Evolutionary conservation across 2,797 vertebrate species (phyloP), one percentile per base, ranked within the genome.

Genomic region (Alfaro cultratus): DNA sequence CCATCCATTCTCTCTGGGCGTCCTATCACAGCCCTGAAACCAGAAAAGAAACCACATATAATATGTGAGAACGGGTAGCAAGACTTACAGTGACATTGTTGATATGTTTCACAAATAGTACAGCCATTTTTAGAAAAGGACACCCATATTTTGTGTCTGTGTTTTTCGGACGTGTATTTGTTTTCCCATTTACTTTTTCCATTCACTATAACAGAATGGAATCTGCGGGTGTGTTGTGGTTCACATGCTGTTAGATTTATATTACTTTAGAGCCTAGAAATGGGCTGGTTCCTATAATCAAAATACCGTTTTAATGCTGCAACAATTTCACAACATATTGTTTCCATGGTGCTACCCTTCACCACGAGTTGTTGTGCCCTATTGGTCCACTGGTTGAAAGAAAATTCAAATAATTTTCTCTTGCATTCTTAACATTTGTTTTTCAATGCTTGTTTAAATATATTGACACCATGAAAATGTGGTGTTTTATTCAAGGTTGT

Each of bases 1-100:
- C 87, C 80, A 13, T 97, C 96, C 97, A 97, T 97, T 62, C 76
- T 84, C 55, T 60, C 78, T 31, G 68, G 55, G 4, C 74, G 41
- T 73, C 74, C 75, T 60, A 73, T 82, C 57, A 18, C 45, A 53
- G 74, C 81, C 64, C 31, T 41, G 60, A 68, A 46, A 74, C 75
- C 80, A 86, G n/a, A 91, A 76, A 79, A 82, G 73, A 18, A 78
- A 5, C 85, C 78, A 85, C 9, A 86, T 3, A 68, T 16, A 12
- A 76, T 12, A 84, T 39, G 16, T 31, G 73, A 64, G 8, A 83
- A 77, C 1, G 79, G 43, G 1, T 68, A 7, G 6, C 31, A 39
- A 29, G 41, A 49, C 55, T 57, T 57, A 77, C 8, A 39, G 47
- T 53, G 74, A 79, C 31, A 43, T 55, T 0, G 15, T 49, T 31